These are phyloP conservation scores for Napeogenes inachia DNA, from an alignment of 2,888 invertebrate species.

Conservation along the genomic window DNA sequence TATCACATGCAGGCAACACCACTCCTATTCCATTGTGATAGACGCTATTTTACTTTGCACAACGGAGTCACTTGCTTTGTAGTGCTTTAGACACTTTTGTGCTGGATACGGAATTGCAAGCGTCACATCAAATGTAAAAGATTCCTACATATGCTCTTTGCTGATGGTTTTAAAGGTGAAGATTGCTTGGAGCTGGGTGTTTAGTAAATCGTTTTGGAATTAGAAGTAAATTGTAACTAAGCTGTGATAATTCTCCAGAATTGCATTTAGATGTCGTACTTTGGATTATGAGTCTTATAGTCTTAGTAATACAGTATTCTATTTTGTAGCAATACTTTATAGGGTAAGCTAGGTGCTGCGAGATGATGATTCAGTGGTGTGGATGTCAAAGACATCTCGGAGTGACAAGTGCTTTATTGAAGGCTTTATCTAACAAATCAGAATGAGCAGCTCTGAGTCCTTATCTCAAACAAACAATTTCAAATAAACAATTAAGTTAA, in stretches of 20 bases:
- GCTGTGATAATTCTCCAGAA: conserved; percentile 52
- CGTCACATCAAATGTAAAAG: conserved; percentile 12
- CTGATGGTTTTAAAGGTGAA: conserved; percentile 1
- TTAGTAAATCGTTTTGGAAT: conserved; percentile 15
- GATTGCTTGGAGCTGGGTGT: conserved; percentile 1
- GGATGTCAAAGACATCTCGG: conserved; percentile 2
- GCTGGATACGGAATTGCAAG: conserved; percentile 18
- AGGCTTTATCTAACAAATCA: conserved; percentile 21
- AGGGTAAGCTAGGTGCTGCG: conserved; percentile 40
- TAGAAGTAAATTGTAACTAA: conserved; percentile 42
- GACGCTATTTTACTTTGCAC: conserved; percentile 49
- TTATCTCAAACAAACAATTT: neutral
- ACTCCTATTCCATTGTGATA: conserved; percentile 46
- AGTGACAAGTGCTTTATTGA: conserved; percentile 13
- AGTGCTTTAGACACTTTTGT: conserved; percentile 46
- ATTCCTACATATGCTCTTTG: conserved; percentile 9
- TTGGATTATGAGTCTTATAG: conserved; percentile 5
- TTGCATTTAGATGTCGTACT: conserved; percentile 40
- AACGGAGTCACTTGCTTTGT: conserved; percentile 42
- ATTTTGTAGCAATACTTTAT: conserved; percentile 32
- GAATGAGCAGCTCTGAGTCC: conserved; percentile 4
- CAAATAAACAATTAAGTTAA: too few species aligned
- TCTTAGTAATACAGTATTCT: conserved; percentile 13
- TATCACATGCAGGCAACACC: conserved; percentile 32
- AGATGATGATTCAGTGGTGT: conserved; percentile 33